Evolutionary conservation across 1,140 invertebrate species (phyloP).

Genomic region (Phymorhynchus buccinoides): DNA sequence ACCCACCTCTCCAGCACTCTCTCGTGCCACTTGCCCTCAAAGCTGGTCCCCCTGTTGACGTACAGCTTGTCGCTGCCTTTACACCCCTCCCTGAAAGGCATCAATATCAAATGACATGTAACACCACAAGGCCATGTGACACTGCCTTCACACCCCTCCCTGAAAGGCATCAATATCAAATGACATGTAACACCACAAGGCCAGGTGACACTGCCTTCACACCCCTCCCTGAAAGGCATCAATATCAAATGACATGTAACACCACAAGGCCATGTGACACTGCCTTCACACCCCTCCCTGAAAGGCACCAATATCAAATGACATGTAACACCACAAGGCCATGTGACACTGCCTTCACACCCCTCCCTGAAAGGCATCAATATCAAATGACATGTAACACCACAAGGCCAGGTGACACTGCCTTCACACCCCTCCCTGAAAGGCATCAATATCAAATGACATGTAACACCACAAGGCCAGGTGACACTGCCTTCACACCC

Average conservation of each 20-base stretch:
- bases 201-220: slow-evolving; percentile 47
- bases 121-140: too few species aligned
- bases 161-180: background rate
- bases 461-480: too few species aligned
- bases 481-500: too few species aligned
- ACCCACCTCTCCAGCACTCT: slow-evolving; percentile 66
- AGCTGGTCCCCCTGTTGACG: slow-evolving; percentile 61
- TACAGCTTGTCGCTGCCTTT: slow-evolving; percentile 55
- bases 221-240: background rate
- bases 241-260: background rate
- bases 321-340: too few species aligned
- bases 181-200: too few species aligned
- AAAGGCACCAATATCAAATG: background rate
- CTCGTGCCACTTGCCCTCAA: slow-evolving; percentile 68
- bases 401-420: too few species aligned
- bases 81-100: background rate
- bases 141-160: slow-evolving; percentile 9
- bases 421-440: too few species aligned
- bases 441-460: too few species aligned
- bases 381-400: too few species aligned
- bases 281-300: background rate
- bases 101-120: background rate
- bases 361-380: too few species aligned
- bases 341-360: too few species aligned
- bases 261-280: too few species aligned